Evolutionary conservation across 2,888 invertebrate genomes (phyloP).

Genomic region (Netelia fuscicornis): DNA sequence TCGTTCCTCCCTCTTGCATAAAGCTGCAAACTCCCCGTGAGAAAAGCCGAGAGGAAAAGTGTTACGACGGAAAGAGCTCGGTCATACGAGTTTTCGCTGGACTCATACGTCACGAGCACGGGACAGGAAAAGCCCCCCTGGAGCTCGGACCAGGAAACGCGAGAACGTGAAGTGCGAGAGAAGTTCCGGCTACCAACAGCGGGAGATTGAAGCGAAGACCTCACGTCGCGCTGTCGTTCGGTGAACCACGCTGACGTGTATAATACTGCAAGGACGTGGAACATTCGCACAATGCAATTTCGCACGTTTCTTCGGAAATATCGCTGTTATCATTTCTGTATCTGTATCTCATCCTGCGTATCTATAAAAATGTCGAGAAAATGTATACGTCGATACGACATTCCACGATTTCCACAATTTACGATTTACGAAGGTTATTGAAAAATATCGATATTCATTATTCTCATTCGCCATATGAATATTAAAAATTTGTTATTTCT

Average conservation of each 20-base stretch:
- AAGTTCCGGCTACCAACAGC: neutral
- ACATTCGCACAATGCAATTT: neutral
- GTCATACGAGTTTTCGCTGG: conserved; percentile 11
- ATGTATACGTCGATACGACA: neutral
- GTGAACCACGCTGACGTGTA: conserved; percentile 5
- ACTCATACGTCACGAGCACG: conserved; percentile 29
- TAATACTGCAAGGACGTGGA: neutral
- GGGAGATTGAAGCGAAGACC: conserved; percentile 16
- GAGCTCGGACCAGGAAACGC: neutral
- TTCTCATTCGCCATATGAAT: neutral
- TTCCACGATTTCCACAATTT: neutral
- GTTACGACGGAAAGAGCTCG: conserved; percentile 1
- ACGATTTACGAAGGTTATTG: neutral
- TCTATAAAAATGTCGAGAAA: neutral
- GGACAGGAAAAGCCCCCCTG: conserved; percentile 36
- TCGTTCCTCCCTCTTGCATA: neutral
- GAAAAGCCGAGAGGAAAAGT: neutral
- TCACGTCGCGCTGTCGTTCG: conserved; percentile 4
- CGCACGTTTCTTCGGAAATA: neutral
- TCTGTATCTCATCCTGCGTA: neutral
- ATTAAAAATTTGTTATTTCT: too few relatives aligned
- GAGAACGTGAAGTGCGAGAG: neutral
- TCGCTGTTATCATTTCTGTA: neutral
- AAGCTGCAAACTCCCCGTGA: neutral
- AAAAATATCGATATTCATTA: neutral